Evolutionary conservation across 2,888 invertebrate genomes (phyloP).

Genomic region (Hofmannophila pseudospretella): DNA sequence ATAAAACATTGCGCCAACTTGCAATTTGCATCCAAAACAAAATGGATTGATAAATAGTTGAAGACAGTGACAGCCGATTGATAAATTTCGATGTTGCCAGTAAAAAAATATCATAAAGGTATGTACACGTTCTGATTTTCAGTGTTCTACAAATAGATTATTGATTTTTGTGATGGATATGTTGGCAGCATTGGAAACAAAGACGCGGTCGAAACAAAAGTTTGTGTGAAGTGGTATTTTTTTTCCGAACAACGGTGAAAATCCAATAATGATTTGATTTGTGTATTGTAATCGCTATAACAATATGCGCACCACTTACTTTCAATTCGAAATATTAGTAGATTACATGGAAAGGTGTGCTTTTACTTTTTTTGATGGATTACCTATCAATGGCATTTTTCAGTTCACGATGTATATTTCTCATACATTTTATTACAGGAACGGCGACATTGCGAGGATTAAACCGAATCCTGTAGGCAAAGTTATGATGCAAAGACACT

Average conservation of each 20-base stretch:
- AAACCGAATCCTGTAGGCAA: background rate
- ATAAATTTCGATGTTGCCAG: background rate
- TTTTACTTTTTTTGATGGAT: background rate
- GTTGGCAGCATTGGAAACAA: background rate
- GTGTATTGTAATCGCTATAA: too few relatives aligned
- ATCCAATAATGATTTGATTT: background rate
- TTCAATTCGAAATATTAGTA: background rate
- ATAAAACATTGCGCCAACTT: conserved; percentile 7
- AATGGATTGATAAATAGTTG: too few relatives aligned
- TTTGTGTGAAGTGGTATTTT: background rate
- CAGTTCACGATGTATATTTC: background rate
- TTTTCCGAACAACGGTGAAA: too few relatives aligned
- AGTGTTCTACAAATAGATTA: too few relatives aligned
- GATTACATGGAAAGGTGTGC: conserved; percentile 1
- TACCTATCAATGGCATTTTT: background rate
- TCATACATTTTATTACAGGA: background rate
- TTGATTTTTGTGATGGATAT: too few relatives aligned
- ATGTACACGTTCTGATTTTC: too few relatives aligned
- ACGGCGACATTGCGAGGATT: background rate
- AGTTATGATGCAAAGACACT: background rate
- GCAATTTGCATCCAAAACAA: background rate
- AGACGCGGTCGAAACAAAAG: background rate
- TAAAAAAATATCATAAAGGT: too few relatives aligned
- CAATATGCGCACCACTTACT: background rate
- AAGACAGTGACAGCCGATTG: background rate